These are phyloP conservation scores for Cosmopolites sordidus DNA, from an alignment of 2,888 invertebrate species.

Conservation along the genomic window DNA sequence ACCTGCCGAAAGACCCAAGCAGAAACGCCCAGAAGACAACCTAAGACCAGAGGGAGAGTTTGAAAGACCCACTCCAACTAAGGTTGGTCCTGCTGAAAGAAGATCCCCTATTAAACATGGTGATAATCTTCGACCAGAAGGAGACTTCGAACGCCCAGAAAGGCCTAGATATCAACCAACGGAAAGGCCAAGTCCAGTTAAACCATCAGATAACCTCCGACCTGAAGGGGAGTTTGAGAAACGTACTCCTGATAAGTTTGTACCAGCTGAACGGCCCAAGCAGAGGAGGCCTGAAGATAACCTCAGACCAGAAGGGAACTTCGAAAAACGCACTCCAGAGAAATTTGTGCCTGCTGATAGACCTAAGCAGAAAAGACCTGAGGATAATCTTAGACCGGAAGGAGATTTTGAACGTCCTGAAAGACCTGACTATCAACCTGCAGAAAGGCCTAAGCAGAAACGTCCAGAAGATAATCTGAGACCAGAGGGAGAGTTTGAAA, in stretches of 20 bases:
- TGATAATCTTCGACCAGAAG: constrained; percentile 53
- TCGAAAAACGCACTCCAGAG: constrained; percentile 52
- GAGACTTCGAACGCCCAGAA: constrained; percentile 46
- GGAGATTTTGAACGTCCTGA: constrained; percentile 47
- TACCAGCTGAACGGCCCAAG: constrained; percentile 45
- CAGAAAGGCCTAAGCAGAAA: constrained; percentile 40
- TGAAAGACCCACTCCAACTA: constrained; percentile 47
- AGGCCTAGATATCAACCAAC: constrained; percentile 45
- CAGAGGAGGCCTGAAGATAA: constrained; percentile 60
- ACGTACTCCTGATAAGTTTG: constrained; percentile 43
- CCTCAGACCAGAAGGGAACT: constrained; percentile 50
- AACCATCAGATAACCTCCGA: constrained; percentile 58
- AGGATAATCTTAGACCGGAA: constrained; percentile 46
- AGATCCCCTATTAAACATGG: constrained; percentile 54
- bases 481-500: constrained; percentile 49
- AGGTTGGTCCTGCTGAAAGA: constrained; percentile 50
- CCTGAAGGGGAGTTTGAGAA: constrained; percentile 59
- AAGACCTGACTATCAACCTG: constrained; percentile 35
- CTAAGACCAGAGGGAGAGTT: constrained; percentile 59
- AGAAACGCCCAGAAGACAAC: constrained; percentile 58
- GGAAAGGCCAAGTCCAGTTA: constrained; percentile 50
- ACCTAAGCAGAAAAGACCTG: constrained; percentile 40
- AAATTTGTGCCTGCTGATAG: constrained; percentile 40
- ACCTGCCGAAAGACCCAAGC: constrained; percentile 42
- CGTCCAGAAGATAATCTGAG: constrained; percentile 44